phyloP scores from a whole-genome alignment of 2,797 vertebrate species.

The Sparidentex hasta region DNA sequence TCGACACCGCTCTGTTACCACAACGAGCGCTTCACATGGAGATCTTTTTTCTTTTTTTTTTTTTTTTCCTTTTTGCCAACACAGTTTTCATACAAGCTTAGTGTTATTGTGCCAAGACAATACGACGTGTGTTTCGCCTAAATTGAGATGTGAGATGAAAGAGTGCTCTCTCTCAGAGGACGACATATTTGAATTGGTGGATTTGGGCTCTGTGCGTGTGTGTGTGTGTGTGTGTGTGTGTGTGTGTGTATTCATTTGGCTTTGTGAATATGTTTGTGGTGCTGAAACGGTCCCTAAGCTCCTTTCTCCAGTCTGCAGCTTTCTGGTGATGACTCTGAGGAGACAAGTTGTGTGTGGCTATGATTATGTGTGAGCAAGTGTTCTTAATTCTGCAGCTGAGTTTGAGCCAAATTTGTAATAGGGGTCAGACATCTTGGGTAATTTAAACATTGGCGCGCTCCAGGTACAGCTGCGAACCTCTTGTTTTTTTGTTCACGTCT shows the following conservation, averaged over 20 bases:
- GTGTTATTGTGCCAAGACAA: conserved; percentile 47
- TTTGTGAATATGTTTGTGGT: conserved; percentile 64
- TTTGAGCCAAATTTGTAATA: conserved; percentile 62
- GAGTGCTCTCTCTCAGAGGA: conserved; percentile 53
- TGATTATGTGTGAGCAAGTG: conserved; percentile 31
- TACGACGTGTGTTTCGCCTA: conserved; percentile 58
- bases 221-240: background rate
- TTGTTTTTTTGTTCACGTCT: conserved; percentile 4
- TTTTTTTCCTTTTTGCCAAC: conserved; percentile 14
- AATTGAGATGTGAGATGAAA: conserved; percentile 71
- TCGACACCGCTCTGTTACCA: background rate
- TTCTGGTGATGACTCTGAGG: conserved; percentile 51
- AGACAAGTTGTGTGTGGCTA: conserved; percentile 38
- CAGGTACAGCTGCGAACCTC: conserved; percentile 26
- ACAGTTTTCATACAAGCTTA: conserved; percentile 34
- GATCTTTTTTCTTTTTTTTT: conserved; percentile 22
- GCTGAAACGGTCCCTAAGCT: conserved; percentile 64
- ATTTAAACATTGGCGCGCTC: conserved; percentile 15
- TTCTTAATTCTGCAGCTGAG: conserved; percentile 55
- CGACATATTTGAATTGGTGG: conserved; percentile 60
- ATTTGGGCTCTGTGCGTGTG: conserved; percentile 43
- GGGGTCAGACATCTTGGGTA: conserved; percentile 41
- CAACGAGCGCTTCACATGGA: conserved; percentile 18
- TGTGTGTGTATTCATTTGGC: conserved; percentile 58
- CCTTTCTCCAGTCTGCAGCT: conserved; percentile 44